These are phyloP conservation scores for Tretioscincus oriximinensis DNA, from an alignment of 2,113 vertebrate genomes.

Conservation along the genomic window DNA sequence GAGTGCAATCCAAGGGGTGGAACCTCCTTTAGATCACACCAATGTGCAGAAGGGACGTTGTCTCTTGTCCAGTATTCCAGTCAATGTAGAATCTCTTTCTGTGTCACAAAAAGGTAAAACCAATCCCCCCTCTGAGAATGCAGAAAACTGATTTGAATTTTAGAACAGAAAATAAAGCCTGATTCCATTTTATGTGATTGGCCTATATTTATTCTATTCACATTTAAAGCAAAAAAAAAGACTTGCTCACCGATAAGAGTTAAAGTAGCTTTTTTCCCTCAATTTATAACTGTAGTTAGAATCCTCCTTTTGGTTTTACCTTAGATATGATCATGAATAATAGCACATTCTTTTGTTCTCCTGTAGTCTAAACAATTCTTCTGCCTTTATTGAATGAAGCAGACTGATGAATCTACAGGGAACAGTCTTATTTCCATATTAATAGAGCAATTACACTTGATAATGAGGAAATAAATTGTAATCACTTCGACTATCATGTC, in stretches of 20 bases:
- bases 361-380: slow-evolving; percentile 20
- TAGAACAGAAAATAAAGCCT: background rate
- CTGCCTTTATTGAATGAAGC: background rate
- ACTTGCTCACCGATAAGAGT: background rate
- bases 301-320: background rate
- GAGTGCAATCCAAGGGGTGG: too few relatives aligned
- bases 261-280: background rate
- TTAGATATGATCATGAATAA: slow-evolving; percentile 13
- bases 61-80: too few relatives aligned
- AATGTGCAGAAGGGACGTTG: too few relatives aligned
- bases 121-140: background rate
- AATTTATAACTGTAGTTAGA: slow-evolving; percentile 4
- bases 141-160: background rate
- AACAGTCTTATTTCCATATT: slow-evolving; percentile 29
- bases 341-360: slow-evolving; percentile 13
- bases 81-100: background rate
- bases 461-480: slow-evolving; percentile 35
- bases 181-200: background rate
- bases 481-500: slow-evolving; percentile 8
- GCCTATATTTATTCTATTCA: background rate
- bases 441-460: slow-evolving; percentile 27
- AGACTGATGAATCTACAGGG: slow-evolving; percentile 19
- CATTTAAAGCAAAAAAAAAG: background rate
- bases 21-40: too few relatives aligned
- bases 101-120: background rate